Evolutionary conservation across 2,797 vertebrate genomes (phyloP).

Genomic region (Enteromius treurensis): DNA sequence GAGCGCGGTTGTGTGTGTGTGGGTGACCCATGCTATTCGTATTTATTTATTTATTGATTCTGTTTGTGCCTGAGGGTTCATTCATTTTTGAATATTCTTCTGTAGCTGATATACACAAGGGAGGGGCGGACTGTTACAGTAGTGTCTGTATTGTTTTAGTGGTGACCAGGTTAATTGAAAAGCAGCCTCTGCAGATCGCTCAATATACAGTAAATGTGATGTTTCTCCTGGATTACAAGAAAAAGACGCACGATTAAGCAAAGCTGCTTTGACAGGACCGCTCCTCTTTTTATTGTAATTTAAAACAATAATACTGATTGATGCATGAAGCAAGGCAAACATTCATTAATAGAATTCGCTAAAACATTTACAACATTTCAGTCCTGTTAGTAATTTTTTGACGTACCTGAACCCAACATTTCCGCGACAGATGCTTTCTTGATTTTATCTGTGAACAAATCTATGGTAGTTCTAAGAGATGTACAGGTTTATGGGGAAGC

Average conservation of each 20-base stretch:
- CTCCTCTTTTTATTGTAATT: not conserved
- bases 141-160: conserved; percentile 65
- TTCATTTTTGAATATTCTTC: not conserved
- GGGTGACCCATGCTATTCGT: not conserved
- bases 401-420: conserved; percentile 66
- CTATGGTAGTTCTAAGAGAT: conserved; percentile 64
- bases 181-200: conserved; percentile 70
- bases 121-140: conserved; percentile 36
- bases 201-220: conserved; percentile 73
- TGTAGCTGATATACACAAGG: not conserved
- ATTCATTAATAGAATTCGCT: conserved; percentile 47
- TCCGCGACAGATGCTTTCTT: conserved; percentile 65
- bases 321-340: conserved; percentile 57
- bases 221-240: conserved; percentile 68
- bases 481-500: conserved; percentile 44
- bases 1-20: not conserved
- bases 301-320: not conserved
- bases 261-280: not conserved
- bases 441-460: conserved; percentile 58
- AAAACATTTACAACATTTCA: conserved; percentile 56
- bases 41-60: not conserved
- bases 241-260: not conserved
- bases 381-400: conserved; percentile 66
- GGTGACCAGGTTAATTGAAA: conserved; percentile 74
- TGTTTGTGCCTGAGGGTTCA: not conserved